A percentile compares a stretch with the other conserved stretches of the same genome.
Conservation (phyloP, 2,797 vertebrate species). For the Gymnothorax reevesii region DNA sequence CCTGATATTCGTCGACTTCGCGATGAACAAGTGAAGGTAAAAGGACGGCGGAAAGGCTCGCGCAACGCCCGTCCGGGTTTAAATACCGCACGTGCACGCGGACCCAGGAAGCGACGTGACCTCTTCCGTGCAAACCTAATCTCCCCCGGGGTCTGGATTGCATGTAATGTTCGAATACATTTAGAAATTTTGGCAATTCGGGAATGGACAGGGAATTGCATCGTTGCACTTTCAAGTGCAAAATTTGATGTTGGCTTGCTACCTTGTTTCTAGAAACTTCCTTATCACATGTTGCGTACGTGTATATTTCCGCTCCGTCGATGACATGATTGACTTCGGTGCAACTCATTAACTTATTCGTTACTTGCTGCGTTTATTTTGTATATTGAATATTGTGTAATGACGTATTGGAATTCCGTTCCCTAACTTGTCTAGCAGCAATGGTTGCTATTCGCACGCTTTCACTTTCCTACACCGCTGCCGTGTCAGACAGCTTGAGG, state of each 20-base stretch:
- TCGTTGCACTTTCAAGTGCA: no score
- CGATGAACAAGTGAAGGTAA: conserved; percentile 89
- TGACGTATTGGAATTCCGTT: background rate
- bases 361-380: background rate
- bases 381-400: background rate
- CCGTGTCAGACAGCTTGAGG: background rate
- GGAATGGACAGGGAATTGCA: background rate
- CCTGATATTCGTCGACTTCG: conserved; percentile 77
- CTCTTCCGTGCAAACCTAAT: conserved; percentile 4
- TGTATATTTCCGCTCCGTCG: background rate
- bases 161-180: background rate
- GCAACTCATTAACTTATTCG: no score
- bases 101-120: conserved; percentile 4
- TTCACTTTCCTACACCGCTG: background rate
- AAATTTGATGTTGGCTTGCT: background rate
- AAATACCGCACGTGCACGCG: conserved; percentile 7
- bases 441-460: background rate
- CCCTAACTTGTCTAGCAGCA: background rate
- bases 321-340: no score
- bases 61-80: background rate
- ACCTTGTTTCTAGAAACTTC: conserved; percentile 18
- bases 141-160: background rate
- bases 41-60: conserved; percentile 1
- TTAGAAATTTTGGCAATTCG: background rate
- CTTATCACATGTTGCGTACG: conserved; percentile 16